phyloP scores from a whole-genome alignment of 2,113 vertebrate species.

The Rhea americana region DNA sequence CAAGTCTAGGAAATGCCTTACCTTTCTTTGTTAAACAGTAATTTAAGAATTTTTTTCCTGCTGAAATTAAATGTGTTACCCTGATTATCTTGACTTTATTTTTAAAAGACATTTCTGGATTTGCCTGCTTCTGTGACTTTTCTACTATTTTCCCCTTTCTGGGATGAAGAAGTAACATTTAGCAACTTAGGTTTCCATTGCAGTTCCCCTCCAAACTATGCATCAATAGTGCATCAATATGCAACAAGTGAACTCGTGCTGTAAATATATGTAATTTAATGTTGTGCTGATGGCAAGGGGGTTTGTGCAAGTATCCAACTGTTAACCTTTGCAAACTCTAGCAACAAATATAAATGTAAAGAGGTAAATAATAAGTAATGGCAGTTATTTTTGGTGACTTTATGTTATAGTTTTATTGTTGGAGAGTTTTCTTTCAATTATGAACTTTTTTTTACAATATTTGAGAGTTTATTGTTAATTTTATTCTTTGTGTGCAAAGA shows the following conservation, averaged over 20 bases:
- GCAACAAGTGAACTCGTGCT: not conserved
- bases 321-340: not conserved
- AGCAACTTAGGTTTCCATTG: not conserved
- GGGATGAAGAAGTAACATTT: not conserved
- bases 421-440: not conserved
- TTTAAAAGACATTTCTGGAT: not conserved
- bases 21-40: not conserved
- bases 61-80: not conserved
- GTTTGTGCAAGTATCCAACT: not conserved
- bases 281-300: not conserved
- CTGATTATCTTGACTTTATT: not conserved
- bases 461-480: slow-evolving; percentile 4
- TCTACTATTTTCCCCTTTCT: not conserved
- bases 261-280: not conserved
- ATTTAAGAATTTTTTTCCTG: not conserved
- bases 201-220: not conserved
- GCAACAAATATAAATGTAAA: not conserved
- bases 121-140: not conserved
- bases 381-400: not conserved
- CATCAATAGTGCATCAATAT: not conserved
- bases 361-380: not conserved
- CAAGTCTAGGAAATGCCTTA: not conserved
- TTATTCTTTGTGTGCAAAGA: not conserved
- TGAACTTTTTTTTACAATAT: not conserved
- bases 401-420: not conserved